Conservation (phyloP, 2,797 vertebrate species). For the Hirundo rustica region DNA sequence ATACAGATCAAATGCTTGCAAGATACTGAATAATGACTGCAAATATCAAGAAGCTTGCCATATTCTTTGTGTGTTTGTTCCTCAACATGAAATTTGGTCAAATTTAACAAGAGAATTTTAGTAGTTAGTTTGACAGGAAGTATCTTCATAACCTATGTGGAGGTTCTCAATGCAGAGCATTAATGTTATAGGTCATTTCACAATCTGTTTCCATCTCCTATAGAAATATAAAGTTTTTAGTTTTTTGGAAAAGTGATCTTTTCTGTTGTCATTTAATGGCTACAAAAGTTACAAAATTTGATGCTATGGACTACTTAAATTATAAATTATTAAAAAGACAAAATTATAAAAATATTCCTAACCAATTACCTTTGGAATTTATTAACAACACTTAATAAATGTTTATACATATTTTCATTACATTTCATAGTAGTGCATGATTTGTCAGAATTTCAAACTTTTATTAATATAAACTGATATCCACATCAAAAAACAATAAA, state of each 20-base stretch:
- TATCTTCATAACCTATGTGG: background rate
- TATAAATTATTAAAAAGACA: background rate
- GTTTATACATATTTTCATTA: background rate
- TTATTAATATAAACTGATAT: background rate
- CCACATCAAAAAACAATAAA: background rate
- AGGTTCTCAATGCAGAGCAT: background rate
- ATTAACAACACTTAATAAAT: background rate
- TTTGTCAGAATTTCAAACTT: background rate
- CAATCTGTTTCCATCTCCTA: background rate
- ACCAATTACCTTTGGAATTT: background rate
- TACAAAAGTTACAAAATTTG: background rate
- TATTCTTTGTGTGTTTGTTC: background rate
- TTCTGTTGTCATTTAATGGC: background rate
- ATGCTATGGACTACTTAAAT: background rate
- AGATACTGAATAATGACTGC: background rate
- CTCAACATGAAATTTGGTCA: background rate
- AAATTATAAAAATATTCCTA: background rate
- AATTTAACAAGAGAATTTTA: background rate
- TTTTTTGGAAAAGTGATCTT: rapidly evolving
- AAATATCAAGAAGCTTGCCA: background rate
- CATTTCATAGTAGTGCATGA: background rate
- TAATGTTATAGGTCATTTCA: background rate
- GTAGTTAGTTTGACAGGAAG: background rate
- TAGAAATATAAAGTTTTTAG: background rate
- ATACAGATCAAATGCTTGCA: background rate